A percentile compares a stretch with the other conserved stretches of the same genome.
Conservation (phyloP, 2,797 vertebrate genomes). For the Onychomys arenicola region DNA sequence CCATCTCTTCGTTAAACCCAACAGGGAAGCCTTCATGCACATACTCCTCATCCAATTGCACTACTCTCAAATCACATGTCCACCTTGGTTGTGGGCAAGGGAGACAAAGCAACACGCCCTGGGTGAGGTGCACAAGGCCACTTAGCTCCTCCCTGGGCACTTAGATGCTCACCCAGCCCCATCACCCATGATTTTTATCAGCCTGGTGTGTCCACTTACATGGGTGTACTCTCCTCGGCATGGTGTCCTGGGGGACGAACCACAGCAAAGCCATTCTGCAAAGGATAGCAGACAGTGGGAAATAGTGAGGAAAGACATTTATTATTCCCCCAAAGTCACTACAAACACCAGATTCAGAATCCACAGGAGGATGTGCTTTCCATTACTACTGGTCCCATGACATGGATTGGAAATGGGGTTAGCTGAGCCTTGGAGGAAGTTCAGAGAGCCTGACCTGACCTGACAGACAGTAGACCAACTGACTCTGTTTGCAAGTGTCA, state of each 20-base stretch:
- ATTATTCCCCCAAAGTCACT: rapidly evolving
- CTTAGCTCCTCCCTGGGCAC: background rate
- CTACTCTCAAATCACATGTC: background rate
- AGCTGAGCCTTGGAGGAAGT: background rate
- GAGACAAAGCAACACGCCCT: no score
- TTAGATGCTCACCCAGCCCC: background rate
- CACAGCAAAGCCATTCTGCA: slow-evolving; percentile 97
- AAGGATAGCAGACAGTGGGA: background rate
- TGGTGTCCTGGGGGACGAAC: slow-evolving; percentile 98
- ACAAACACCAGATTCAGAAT: background rate
- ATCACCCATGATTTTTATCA: background rate
- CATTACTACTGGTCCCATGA: rapidly evolving
- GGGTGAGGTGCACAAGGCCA: background rate
- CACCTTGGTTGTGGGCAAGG: background rate
- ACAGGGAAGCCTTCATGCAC: background rate
- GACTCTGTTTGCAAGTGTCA: background rate
- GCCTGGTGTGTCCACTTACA: slow-evolving; percentile 89
- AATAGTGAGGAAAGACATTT: background rate
- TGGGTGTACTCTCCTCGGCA: slow-evolving; percentile 97
- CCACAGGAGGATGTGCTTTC: rapidly evolving
- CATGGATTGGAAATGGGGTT: rapidly evolving
- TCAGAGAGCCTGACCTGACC: no score
- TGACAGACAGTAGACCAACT: rapidly evolving
- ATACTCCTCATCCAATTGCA: no score
- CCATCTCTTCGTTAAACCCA: no score